Evolutionary conservation across 2,113 vertebrate species (phyloP).

Genomic region (Herpetotheres cachinnans): DNA sequence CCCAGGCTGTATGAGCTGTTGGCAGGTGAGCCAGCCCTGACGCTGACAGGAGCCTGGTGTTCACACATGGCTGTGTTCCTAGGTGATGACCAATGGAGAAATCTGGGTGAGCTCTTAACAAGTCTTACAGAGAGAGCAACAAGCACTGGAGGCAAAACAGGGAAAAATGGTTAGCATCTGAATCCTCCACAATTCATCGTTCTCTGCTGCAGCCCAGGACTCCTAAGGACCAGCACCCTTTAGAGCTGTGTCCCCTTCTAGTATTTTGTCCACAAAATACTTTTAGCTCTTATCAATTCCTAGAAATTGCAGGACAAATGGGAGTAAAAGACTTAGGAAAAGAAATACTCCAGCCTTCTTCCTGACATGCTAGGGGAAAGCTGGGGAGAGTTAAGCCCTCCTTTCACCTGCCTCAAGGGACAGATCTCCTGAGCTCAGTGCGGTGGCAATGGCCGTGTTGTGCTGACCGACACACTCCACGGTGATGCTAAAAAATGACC

Average conservation of each 20-base stretch:
- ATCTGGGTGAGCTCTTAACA: neutral
- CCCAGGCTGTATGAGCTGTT: neutral
- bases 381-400: neutral
- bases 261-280: neutral
- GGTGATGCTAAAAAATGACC: neutral
- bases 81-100: neutral
- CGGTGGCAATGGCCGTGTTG: neutral
- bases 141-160: neutral
- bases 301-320: neutral
- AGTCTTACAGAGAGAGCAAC: neutral
- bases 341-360: neutral
- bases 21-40: neutral
- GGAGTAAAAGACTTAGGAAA: neutral
- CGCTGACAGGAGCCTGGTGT: neutral
- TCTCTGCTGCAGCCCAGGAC: neutral
- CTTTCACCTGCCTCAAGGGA: neutral
- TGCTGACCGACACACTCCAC: neutral
- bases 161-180: neutral
- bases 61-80: neutral
- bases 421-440: neutral
- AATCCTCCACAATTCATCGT: neutral
- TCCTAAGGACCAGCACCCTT: neutral
- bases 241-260: neutral
- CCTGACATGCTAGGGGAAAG: neutral
- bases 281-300: neutral